Conservation (phyloP, 2,888 invertebrate genomes). For the Caenorhabditis zanzibari region DNA sequence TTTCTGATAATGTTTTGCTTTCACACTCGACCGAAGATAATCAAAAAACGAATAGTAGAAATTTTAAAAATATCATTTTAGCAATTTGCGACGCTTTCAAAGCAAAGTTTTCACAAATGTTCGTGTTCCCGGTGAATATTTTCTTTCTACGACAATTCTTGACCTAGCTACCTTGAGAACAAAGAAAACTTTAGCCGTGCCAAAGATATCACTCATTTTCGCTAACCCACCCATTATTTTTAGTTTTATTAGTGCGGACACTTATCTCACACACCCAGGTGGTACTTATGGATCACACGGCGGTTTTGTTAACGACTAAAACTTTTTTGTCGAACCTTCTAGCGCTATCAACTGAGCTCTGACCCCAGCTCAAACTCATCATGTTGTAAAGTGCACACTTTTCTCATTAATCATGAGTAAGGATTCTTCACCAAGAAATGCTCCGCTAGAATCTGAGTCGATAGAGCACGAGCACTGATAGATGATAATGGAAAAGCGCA, state of each 20-base stretch:
- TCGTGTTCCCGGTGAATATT: no score
- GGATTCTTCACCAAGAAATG: constrained; percentile 1
- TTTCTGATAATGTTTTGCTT: no score
- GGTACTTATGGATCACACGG: constrained; percentile 54
- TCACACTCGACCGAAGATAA: no score
- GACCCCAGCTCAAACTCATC: constrained; percentile 35
- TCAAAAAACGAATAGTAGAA: no score
- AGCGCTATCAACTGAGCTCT: constrained; percentile 39
- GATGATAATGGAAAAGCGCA: constrained; percentile 43
- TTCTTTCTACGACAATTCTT: no score
- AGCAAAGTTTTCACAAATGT: no score
- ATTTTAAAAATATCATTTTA: no score
- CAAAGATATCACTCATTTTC: neutral
- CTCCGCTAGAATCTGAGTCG: constrained; percentile 10
- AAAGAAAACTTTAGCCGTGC: neutral
- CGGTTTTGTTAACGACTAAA: constrained; percentile 46
- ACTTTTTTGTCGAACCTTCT: constrained; percentile 5
- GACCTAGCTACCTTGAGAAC: no score
- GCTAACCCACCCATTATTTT: constrained; percentile 23
- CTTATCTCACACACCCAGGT: constrained; percentile 23
- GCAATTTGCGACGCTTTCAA: no score
- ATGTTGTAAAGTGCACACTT: constrained; percentile 61
- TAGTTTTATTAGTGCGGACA: constrained; percentile 31
- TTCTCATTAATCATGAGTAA: constrained; percentile 55
- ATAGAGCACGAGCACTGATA: constrained; percentile 45